Evolutionary conservation across 2,797 vertebrate genomes (phyloP), one percentile per base, ranked within the genome.

Genomic region (Paratrypauchen microcephalus): DNA sequence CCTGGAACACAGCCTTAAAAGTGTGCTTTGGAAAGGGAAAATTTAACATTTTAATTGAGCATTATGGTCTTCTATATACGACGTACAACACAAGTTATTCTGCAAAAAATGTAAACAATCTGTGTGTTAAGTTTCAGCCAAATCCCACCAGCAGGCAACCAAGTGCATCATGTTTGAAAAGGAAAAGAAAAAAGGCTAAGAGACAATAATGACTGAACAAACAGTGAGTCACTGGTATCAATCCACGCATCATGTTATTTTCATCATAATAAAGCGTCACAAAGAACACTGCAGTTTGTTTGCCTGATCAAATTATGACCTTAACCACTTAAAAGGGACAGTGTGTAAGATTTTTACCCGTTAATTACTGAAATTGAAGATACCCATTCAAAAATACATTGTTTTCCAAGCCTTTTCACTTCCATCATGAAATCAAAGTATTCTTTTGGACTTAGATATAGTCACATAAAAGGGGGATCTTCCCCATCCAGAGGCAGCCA

Each of bases 161-260:
- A 23, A 47, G 23, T 16, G 39, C 21, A 26, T 63, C 61, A 47
- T 21, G 39, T 47, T 63, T 63, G 59, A 61, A 61, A 61, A n/a
- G n/a, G n/a, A n/a, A n/a, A n/a, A n/a, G n/a, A n/a, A n/a, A n/a
- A n/a, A n/a, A 41, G 59, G 21, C 21, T 47, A 6, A 6, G 39
- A 63, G 41, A 63, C 39, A 24, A 24, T 63, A 45, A n/a, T 63
- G 61, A 63, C 61, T 63, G 21, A 41, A 63, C 39, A 63, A 63
- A 58, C 26, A 30, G 21, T 63, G 61, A 47, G 39, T 47, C 61
- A 63, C 23, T 63, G 39, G 16, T 63, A 47, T 63, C 61, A 63
- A 26, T 47, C 26, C 23, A 63, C 13, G 61, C 28, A 63, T 62
- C 60, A 62, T 47, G 39, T 24, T 47, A 63, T 47, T 47, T 47